A percentile compares a stretch with the other conserved stretches of the same genome.
Conservation (phyloP, 2,888 invertebrate genomes). For the Netelia virgata region DNA sequence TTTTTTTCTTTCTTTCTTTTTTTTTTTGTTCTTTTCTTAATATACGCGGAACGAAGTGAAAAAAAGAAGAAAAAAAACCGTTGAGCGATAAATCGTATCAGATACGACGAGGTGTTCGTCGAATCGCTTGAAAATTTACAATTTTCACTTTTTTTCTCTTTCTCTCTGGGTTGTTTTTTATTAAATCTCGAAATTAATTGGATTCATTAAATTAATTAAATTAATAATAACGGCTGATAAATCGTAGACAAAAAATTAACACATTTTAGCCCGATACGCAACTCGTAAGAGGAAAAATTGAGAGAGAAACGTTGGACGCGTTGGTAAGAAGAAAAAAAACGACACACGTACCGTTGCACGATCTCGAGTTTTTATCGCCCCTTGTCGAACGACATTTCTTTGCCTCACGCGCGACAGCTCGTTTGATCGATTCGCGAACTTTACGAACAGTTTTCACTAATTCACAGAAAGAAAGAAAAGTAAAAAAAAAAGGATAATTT, state of each 20-base stretch:
- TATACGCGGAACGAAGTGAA: too few relatives aligned
- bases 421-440: conserved; percentile 48
- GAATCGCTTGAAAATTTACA: background rate
- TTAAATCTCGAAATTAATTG: too few relatives aligned
- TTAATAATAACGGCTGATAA: too few relatives aligned
- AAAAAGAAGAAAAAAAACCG: too few relatives aligned
- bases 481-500: background rate
- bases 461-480: background rate
- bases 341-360: background rate
- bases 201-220: too few relatives aligned
- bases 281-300: background rate
- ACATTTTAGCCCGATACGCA: too few relatives aligned
- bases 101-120: background rate
- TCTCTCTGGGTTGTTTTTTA: too few relatives aligned
- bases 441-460: conserved; percentile 29
- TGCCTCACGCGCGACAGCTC: conserved; percentile 13
- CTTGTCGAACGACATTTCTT: conserved; percentile 54
- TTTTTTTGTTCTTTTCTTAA: too few relatives aligned
- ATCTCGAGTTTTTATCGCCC: conserved; percentile 36
- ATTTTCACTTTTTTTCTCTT: conserved; percentile 15
- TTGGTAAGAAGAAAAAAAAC: background rate
- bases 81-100: too few relatives aligned
- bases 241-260: too few relatives aligned
- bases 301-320: background rate
- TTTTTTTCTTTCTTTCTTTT: too few relatives aligned